Percentiles rank a stretch among this genome's conserved stretches.
These are phyloP conservation scores for Doris montereyensis DNA, from an alignment of 2,888 invertebrate genomes.

Conservation along the genomic window DNA sequence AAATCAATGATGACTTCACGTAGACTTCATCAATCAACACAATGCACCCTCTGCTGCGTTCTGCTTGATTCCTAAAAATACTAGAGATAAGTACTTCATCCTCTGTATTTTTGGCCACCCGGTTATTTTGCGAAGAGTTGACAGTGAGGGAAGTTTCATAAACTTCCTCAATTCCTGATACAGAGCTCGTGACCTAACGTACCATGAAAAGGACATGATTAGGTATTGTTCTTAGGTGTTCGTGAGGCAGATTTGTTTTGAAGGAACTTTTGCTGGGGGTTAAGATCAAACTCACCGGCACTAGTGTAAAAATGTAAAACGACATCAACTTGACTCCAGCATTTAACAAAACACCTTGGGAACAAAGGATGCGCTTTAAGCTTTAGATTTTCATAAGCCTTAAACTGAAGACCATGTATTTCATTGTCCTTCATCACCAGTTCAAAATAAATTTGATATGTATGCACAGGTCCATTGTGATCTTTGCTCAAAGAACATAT, in stretches of 20 bases:
- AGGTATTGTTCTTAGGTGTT: no score
- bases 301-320: neutral
- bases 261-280: neutral
- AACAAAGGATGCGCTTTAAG: neutral
- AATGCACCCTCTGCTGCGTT: neutral
- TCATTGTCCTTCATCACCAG: neutral
- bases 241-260: neutral
- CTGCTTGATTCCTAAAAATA: neutral
- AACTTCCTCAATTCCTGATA: neutral
- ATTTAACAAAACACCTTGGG: neutral
- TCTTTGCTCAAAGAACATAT: neutral
- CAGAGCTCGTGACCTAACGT: neutral
- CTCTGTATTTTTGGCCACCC: constrained; percentile 9
- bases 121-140: constrained; percentile 12
- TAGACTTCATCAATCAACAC: constrained; percentile 15
- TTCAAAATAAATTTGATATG: neutral
- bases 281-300: neutral
- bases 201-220: neutral
- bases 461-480: neutral
- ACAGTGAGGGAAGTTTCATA: constrained; percentile 5
- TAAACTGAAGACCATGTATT: neutral
- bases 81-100: neutral
- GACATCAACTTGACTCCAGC: neutral
- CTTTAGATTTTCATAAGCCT: neutral
- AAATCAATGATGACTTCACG: constrained; percentile 8